These are phyloP conservation scores for Austrolebias charrua DNA, from an alignment of 2,797 vertebrate species.

Conservation along the genomic window DNA sequence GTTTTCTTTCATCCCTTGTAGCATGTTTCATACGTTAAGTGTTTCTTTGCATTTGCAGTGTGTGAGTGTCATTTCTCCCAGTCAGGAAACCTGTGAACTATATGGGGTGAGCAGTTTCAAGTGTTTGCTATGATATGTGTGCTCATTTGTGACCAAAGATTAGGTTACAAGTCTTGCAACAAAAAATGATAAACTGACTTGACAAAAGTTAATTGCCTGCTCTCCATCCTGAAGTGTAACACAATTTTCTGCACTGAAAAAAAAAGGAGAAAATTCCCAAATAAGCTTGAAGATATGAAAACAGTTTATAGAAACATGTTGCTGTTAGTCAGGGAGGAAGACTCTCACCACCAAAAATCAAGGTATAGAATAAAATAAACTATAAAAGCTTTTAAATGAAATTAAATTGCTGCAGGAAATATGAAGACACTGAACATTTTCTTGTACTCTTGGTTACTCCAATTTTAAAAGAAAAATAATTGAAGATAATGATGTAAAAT, in stretches of 20 bases:
- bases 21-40: constrained; percentile 65
- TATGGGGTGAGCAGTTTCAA: constrained; percentile 44
- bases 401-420: constrained; percentile 30
- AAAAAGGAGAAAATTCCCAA: constrained; percentile 60
- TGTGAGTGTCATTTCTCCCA: constrained; percentile 65
- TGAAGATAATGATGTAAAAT: too few relatives aligned
- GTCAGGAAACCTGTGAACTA: constrained; percentile 11
- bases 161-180: constrained; percentile 64
- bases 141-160: constrained; percentile 79
- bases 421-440: too few relatives aligned
- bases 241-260: constrained; percentile 74
- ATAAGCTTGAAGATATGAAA: constrained; percentile 65
- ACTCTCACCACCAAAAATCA: constrained; percentile 54
- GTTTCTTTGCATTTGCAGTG: constrained; percentile 55
- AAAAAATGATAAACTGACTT: constrained; percentile 65
- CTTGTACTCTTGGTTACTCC: too few relatives aligned
- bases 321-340: constrained; percentile 73
- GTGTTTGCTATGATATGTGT: constrained; percentile 79
- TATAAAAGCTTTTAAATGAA: constrained; percentile 58
- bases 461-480: too few relatives aligned
- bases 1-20: constrained; percentile 58
- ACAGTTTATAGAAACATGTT: constrained; percentile 47
- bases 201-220: constrained; percentile 58
- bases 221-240: constrained; percentile 67
- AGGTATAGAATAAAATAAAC: constrained; percentile 59